Evolutionary conservation across 2,888 invertebrate genomes (phyloP).

Genomic region (Heliconius ismenius): DNA sequence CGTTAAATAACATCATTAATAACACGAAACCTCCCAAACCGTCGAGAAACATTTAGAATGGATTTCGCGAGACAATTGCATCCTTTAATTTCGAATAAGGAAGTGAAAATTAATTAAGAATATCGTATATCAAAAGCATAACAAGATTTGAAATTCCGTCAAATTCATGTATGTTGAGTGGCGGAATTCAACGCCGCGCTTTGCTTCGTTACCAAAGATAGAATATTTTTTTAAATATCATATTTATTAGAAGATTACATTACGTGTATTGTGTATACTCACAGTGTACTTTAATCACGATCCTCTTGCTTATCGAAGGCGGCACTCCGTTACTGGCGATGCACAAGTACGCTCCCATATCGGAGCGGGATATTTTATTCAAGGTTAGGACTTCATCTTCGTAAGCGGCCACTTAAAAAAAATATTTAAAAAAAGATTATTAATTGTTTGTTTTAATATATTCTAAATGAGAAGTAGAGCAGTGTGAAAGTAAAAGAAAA

Average conservation of each 20-base stretch:
- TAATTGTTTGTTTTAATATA: not conserved
- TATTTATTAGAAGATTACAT: not conserved
- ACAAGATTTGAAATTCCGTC: not conserved
- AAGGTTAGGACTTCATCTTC: slow-evolving; percentile 89
- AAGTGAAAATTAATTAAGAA: not conserved
- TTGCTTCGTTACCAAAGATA: too few relatives aligned
- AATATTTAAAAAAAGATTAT: not conserved
- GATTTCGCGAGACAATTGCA: slow-evolving; percentile 60
- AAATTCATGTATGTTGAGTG: too few relatives aligned
- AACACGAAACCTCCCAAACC: slow-evolving; percentile 69
- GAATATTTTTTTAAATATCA: not conserved
- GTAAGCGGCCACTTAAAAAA: slow-evolving; percentile 81
- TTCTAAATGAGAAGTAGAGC: not conserved
- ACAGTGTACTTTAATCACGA: slow-evolving; percentile 94
- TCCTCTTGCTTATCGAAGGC: slow-evolving; percentile 93
- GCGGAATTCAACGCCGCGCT: too few relatives aligned
- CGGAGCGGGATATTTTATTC: slow-evolving; percentile 90
- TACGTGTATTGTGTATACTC: slow-evolving; percentile 75
- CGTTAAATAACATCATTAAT: slow-evolving; percentile 76
- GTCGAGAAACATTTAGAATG: slow-evolving; percentile 70
- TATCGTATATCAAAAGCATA: not conserved
- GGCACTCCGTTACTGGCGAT: slow-evolving; percentile 94
- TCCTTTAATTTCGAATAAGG: slow-evolving; percentile 35
- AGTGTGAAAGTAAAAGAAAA: not conserved
- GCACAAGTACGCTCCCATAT: slow-evolving; percentile 95